A percentile compares a stretch with the other conserved stretches of the same genome.
Evolutionary conservation across 2,797 vertebrate species (phyloP).

Genomic region (Malacoraja senta): DNA sequence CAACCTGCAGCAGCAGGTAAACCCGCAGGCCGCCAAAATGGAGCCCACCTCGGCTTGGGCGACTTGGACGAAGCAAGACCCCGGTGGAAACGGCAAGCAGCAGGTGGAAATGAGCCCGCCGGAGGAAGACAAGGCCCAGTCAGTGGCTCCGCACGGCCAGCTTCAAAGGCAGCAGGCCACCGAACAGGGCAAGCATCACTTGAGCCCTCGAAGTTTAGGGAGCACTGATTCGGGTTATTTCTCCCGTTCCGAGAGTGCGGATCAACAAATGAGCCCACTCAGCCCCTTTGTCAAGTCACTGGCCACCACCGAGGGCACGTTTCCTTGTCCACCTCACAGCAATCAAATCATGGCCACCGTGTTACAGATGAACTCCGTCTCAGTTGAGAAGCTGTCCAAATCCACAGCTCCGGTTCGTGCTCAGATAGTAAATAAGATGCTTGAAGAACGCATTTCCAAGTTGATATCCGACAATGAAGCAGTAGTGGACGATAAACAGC

Average conservation of each 20-base stretch:
- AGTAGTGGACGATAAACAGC: constrained; percentile 91
- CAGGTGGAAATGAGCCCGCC: constrained; percentile 59
- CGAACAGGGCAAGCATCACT: constrained; percentile 81
- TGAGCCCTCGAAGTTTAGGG: constrained; percentile 90
- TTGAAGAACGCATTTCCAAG: constrained; percentile 94
- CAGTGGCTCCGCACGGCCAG: constrained; percentile 71
- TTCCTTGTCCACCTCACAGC: constrained; percentile 50
- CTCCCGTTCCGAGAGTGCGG: constrained; percentile 91
- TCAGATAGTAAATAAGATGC: constrained; percentile 77
- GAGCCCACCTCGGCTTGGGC: constrained; percentile 59
- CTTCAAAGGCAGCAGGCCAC: constrained; percentile 94
- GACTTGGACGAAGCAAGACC: constrained; percentile 70
- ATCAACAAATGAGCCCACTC: constrained; percentile 87
- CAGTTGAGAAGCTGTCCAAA: constrained; percentile 62
- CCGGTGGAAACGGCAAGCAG: constrained; percentile 53
- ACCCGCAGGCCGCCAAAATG: constrained; percentile 62
- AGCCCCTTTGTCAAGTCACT: constrained; percentile 80
- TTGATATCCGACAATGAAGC: constrained; percentile 97
- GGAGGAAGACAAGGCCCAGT: constrained; percentile 68
- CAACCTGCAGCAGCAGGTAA: constrained; percentile 70
- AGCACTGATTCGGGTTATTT: constrained; percentile 98
- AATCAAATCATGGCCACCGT: constrained; percentile 58
- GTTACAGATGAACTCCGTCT: constrained; percentile 60
- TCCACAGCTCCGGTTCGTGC: constrained; percentile 77
- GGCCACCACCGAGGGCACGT: constrained; percentile 61